These are phyloP conservation scores for Turdus rufiventris DNA, from an alignment of 2,113 vertebrate species.

Conservation along the genomic window DNA sequence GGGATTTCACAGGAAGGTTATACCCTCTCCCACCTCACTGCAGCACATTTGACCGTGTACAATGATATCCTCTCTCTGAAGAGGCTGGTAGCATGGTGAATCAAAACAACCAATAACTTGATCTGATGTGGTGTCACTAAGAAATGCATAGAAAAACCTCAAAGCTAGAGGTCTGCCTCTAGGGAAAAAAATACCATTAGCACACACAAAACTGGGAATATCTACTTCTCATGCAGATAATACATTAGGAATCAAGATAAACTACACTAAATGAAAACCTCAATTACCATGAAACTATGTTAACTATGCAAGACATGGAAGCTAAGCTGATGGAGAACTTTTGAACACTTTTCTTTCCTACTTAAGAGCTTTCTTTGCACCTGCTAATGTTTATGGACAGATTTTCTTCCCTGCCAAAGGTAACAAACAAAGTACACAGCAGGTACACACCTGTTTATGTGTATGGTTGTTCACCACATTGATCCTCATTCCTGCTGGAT, in stretches of 20 bases:
- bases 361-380: not conserved
- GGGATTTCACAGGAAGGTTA: not conserved
- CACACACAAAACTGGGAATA: not conserved
- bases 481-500: slow-evolving; percentile 79
- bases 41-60: not conserved
- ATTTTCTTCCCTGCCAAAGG: not conserved
- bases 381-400: not conserved
- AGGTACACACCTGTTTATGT: slow-evolving; percentile 69
- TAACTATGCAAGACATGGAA: fast-evolving
- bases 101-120: not conserved
- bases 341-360: not conserved
- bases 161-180: not conserved
- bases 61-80: not conserved
- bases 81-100: not conserved
- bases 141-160: not conserved
- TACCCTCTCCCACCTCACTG: not conserved
- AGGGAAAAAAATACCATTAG: not conserved
- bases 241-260: not conserved
- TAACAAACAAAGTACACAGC: not conserved
- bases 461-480: slow-evolving; percentile 80
- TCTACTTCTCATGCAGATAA: not conserved
- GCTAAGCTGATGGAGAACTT: not conserved
- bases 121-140: not conserved
- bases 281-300: not conserved
- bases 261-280: not conserved